Conservation (phyloP, 2,113 vertebrate species). For the Sinocyclocheilus rhinocerous region DNA sequence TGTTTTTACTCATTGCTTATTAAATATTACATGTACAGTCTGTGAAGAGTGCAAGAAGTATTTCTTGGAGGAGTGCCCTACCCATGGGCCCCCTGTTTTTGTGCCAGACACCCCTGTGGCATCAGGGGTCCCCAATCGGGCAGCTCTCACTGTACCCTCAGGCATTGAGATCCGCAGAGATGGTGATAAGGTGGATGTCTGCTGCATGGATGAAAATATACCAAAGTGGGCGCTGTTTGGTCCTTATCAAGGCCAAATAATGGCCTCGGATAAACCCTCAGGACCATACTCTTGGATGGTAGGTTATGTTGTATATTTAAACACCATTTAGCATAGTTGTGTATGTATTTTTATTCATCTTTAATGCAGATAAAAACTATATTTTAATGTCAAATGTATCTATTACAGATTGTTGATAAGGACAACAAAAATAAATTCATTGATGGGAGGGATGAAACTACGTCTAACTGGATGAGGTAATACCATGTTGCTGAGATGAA, state of each 20-base stretch:
- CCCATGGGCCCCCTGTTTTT: slow-evolving; percentile 86
- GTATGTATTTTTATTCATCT: background rate
- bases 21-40: slow-evolving; percentile 73
- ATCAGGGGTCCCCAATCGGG: slow-evolving; percentile 82
- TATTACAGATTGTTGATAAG: slow-evolving; percentile 84
- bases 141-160: slow-evolving; percentile 83
- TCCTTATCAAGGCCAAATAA: slow-evolving; percentile 90
- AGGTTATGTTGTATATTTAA: slow-evolving; percentile 61
- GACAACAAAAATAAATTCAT: slow-evolving; percentile 89
- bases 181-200: slow-evolving; percentile 82
- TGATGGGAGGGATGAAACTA: slow-evolving; percentile 89
- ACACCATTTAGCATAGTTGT: background rate
- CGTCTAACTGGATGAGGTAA: slow-evolving; percentile 97
- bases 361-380: background rate
- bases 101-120: slow-evolving; percentile 83
- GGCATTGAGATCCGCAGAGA: slow-evolving; percentile 86
- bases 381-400: background rate
- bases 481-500: background rate
- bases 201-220: slow-evolving; percentile 82
- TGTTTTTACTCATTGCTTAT: background rate
- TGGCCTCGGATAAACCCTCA: slow-evolving; percentile 84
- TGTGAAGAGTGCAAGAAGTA: slow-evolving; percentile 93
- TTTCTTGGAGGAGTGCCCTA: slow-evolving; percentile 87
- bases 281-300: slow-evolving; percentile 93
- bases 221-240: slow-evolving; percentile 91